phyloP scores from a whole-genome alignment of 2,797 vertebrate species.

The Cephalopachus bancanus region DNA sequence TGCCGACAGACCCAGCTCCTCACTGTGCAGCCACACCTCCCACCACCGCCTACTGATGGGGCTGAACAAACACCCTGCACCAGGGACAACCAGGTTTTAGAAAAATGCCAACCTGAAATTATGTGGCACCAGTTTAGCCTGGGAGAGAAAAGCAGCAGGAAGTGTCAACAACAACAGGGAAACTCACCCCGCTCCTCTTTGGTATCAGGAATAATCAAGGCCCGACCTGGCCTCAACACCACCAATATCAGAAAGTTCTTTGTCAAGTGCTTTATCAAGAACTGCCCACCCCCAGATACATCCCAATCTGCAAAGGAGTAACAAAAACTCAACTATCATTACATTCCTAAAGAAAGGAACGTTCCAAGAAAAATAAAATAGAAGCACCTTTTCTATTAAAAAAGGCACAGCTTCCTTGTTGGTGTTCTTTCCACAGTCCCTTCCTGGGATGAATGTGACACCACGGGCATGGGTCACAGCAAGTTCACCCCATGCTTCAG shows the following conservation, averaged over 20 bases:
- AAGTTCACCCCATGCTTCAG: constrained; percentile 97
- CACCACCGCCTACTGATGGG: no score
- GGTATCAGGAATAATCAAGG: background rate
- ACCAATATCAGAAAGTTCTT: accelerated
- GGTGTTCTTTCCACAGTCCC: accelerated
- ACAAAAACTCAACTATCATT: background rate
- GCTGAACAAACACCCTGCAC: no score
- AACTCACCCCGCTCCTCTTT: accelerated
- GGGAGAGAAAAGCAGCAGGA: background rate
- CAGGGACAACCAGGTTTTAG: background rate
- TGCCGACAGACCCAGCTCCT: accelerated
- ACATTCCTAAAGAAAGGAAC: background rate
- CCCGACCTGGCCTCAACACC: accelerated
- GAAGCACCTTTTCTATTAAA: background rate
- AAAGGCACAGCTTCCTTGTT: background rate
- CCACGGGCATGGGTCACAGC: constrained; percentile 86
- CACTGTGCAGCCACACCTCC: accelerated
- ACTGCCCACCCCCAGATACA: no score
- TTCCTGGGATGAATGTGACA: background rate
- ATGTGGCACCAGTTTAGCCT: accelerated
- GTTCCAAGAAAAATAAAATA: background rate
- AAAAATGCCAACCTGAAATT: no score
- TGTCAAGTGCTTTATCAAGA: accelerated
- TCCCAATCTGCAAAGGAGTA: background rate
- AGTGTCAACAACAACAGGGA: accelerated